Evolutionary conservation across 2,797 vertebrate species (phyloP).

Genomic region (Spinus olivaceus): DNA sequence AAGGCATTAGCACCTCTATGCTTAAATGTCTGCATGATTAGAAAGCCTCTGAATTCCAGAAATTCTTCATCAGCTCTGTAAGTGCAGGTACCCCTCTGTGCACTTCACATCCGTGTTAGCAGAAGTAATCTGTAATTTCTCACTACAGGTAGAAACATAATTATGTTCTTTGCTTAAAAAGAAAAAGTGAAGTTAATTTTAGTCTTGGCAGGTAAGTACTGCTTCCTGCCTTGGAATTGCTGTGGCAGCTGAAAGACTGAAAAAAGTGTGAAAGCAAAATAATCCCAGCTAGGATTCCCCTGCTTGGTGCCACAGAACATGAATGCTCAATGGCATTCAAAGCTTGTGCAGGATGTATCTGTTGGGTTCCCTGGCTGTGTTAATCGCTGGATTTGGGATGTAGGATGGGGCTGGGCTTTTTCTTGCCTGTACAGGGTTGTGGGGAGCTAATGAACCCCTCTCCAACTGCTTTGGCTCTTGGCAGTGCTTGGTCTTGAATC

Average conservation of each 20-base stretch:
- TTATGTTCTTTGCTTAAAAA: slow-evolving; percentile 41
- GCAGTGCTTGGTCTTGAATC: neutral
- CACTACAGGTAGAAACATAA: slow-evolving; percentile 25
- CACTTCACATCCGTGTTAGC: neutral
- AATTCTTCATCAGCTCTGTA: neutral
- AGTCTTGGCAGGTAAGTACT: slow-evolving; percentile 22
- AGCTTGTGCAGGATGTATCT: neutral
- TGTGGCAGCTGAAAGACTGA: slow-evolving; percentile 26
- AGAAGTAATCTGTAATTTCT: slow-evolving; percentile 34
- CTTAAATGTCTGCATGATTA: neutral
- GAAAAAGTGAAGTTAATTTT: slow-evolving; percentile 51
- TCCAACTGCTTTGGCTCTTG: neutral
- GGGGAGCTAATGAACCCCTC: neutral
- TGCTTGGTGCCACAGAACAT: neutral
- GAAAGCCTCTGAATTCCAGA: neutral
- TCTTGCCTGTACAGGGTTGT: neutral
- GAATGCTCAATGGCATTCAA: neutral
- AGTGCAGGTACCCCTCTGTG: neutral
- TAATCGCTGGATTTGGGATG: neutral
- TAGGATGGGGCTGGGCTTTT: neutral
- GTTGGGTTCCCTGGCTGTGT: neutral
- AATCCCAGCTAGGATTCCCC: neutral
- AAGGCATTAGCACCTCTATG: neutral
- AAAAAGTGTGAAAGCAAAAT: neutral
- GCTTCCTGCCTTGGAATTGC: slow-evolving; percentile 12